Percentiles rank a stretch among this genome's conserved stretches.
Conservation (phyloP, 2,113 vertebrate species). For the Tachysurus fulvidraco region DNA sequence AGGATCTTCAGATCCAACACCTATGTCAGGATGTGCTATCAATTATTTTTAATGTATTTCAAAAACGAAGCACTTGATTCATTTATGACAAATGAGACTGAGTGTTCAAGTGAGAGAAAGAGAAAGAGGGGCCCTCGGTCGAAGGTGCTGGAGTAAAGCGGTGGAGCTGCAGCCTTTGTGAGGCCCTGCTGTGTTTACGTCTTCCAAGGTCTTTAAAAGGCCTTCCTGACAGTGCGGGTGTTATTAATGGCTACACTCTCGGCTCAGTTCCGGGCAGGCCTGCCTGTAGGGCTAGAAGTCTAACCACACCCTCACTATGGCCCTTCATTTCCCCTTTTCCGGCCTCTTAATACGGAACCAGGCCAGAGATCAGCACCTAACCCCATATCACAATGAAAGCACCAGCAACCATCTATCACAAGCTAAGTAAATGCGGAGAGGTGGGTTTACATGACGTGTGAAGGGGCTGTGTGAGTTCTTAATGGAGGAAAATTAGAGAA, state of each 20-base stretch:
- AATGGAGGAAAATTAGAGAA: slow-evolving; percentile 26
- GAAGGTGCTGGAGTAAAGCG: slow-evolving; percentile 36
- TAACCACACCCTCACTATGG: slow-evolving; percentile 9
- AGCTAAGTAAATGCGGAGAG: slow-evolving; percentile 21
- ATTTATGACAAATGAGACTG: neutral
- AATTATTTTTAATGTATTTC: neutral
- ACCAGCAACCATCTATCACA: slow-evolving; percentile 25
- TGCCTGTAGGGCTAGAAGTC: slow-evolving; percentile 12
- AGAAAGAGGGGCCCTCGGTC: slow-evolving; percentile 21
- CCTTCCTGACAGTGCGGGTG: slow-evolving; percentile 43
- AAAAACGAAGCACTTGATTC: neutral
- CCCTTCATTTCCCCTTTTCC: neutral
- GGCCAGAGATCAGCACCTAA: slow-evolving; percentile 18
- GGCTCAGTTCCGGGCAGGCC: slow-evolving; percentile 27
- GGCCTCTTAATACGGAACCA: neutral
- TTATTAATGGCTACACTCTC: slow-evolving; percentile 46
- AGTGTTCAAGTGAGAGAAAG: neutral
- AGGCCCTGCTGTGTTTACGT: slow-evolving; percentile 48
- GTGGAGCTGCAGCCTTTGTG: slow-evolving; percentile 28
- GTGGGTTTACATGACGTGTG: slow-evolving; percentile 4
- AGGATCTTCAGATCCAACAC: neutral
- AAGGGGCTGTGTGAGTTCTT: neutral
- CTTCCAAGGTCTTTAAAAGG: slow-evolving; percentile 49
- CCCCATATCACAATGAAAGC: neutral
- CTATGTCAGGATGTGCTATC: neutral